Base-by-base conservation (phyloP, 2,888 invertebrate species). In the Nowickia ferox region DNA sequence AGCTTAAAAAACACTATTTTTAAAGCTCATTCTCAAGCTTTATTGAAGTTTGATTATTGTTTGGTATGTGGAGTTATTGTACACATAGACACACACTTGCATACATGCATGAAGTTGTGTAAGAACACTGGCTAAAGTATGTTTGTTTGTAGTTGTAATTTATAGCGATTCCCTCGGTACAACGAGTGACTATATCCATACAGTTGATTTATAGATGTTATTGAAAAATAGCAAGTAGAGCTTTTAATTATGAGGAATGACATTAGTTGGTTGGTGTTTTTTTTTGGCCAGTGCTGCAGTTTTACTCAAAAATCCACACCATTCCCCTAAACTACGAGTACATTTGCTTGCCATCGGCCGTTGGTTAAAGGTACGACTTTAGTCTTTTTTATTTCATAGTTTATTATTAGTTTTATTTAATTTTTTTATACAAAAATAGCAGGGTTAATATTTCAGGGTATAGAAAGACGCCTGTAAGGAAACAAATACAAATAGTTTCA, bases 171-270 rank as follows among this genome's bases (percentile, higher is more conserved):
- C 92, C 91, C 92, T 84, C 85, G 90, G 88, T 90, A 38, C 11
- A 61, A 65, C 19, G 17, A 79, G 9, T 79, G 55, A 55, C 59
- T 63, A 72, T 44, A 89, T 90, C 88, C 90, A 90, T 89, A 89
- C 88, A 89, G 88, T 89, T 92, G 91, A 92, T 92, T 92, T 92
- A 92, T 92, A 88, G 89, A 89, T 90, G 92, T 92, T 91, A 92
- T 92, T 92, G 91, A 92, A 92, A 92, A 91, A 91, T 91, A 90
- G 90, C 88, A 90, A 89, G 88, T 89, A 89, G 88, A 87, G 88
- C 90, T 91, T 90, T 90, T 90, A 91, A 90, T 90, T 90, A 90
- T 89, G 89, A 89, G 84, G 53, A 80, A 80, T 71, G 79, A 68
- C 72, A 83, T 80, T 76, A 72, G 78, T 79, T 79, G 46, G 42